Evolutionary conservation across 2,797 vertebrate genomes (phyloP), one percentile per base, ranked within the genome.

Genomic region (Thalassophryne amazonica): DNA sequence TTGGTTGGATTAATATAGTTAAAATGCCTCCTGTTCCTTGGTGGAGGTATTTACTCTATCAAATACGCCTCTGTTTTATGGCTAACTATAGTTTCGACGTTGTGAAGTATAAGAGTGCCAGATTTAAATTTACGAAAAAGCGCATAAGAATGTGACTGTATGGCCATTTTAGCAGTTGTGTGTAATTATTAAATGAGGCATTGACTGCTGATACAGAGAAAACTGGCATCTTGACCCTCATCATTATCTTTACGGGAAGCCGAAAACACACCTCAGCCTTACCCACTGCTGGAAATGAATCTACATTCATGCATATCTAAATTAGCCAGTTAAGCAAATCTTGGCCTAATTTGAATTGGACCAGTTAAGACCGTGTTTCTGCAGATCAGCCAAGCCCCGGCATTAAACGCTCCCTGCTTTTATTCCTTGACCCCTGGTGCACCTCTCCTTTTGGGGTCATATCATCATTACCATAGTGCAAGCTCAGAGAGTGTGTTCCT

Each of bases 391-490:
- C 92, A 85, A 90, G 90, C 91, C 86, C 91, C 88, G 90, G 91
- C 94, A 94, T 94, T 94, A 95, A 94, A 95, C 92, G 91, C 92
- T 93, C 87, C 88, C 79, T 90, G 93, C 94, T 92, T 83, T 95
- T 93, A 93, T 97, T 95, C 93, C 91, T 92, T 95, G 95, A 98
- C 97, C 95, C 94, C 92, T 92, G 89, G 88, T 93, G 92, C 92
- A 92, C 92, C 90, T 92, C 91, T 90, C 90, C 92, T 94, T 95
- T 94, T 92, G 77, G 92, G 94, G 95, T 97, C 95, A 95, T 92
- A 94, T 93, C 93, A 95, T 97, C 94, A 98, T 98, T 98, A 98
- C 93, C 95, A 96, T 97, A 97, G 94, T 94, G 95, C 95, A 94
- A 95, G 93, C 94, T 95, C 92, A 94, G 95, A 97, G 94, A 92